Base-by-base conservation (phyloP, 2,113 vertebrate species). In the Cololabis saira region DNA sequence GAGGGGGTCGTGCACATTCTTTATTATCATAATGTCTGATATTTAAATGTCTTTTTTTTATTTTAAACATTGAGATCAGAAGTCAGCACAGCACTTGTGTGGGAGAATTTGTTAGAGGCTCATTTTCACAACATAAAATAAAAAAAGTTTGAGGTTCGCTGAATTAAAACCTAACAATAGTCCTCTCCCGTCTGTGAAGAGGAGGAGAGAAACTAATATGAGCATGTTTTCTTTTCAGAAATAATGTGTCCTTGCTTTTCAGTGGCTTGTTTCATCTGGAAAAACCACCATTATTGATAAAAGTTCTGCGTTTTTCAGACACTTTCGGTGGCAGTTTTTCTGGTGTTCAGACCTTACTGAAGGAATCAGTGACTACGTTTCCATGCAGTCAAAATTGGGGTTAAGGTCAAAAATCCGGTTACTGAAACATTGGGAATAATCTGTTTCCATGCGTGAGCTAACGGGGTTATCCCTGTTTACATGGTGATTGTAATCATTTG, bases 221-320 rank as follows among this genome's bases (percentile, higher is more conserved):
- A 87, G 84, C 61, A 79, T 47, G 81, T 85, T 87, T 81, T 49
- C 40, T 48, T 66, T 68, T 74, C 76, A 73, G 76, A 78, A 64
- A 60, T 77, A 85, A 83, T 67, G 70, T 63, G 56, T 89, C 58
- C 67, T 50, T 61, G 86, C 79, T 89, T 92, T 89, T 90, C 86
- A 85, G 75, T 50, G 57, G 77, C 80, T 81, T 74, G 82, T 92
- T 92, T 93, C 84, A 92, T 93, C 86, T 90, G 24, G 21, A 17
- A 77, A 86, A 80, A n/a, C n/a, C n/a, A n/a, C n/a, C n/a, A n/a
- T n/a, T n/a, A 89, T 82, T 89, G 87, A 82, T 87, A 89, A 74
- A 47, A 86, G 78, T 49, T 43, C 76, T 15, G 62, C 75, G 62
- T 57, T 74, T 91, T 84, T 91, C 81, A 89, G 82, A 90, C 78